Evolutionary conservation across 2,888 invertebrate species (phyloP).

Genomic region (Diarsia brunnea): DNA sequence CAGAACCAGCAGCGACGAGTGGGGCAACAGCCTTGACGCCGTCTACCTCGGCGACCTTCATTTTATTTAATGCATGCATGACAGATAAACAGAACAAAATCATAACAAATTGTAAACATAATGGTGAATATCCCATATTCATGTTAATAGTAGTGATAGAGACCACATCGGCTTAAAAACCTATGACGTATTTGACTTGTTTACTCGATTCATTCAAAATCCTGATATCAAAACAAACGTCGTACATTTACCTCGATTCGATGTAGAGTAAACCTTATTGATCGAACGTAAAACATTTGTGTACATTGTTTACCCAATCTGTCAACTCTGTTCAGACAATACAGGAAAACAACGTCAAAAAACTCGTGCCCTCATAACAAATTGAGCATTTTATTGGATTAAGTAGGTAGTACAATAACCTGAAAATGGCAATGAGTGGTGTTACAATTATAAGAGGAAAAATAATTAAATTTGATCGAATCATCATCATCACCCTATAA

Average conservation of each 20-base stretch:
- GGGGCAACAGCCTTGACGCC: no score
- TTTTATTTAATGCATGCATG: no score
- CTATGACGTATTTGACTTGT: no score
- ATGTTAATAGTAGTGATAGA: no score
- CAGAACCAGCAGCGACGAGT: no score
- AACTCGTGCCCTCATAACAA: conserved; percentile 19
- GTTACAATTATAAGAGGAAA: neutral
- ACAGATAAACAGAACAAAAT: no score
- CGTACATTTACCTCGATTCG: neutral
- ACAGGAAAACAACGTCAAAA: conserved; percentile 26
- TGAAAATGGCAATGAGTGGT: neutral
- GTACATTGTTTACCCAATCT: conserved; percentile 24
- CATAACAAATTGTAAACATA: no score
- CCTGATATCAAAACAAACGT: neutral
- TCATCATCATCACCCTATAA: no score
- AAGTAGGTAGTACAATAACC: neutral
- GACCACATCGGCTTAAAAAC: no score
- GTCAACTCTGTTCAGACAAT: conserved; percentile 17
- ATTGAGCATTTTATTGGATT: conserved; percentile 11
- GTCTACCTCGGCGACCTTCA: no score
- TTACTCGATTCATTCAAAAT: neutral
- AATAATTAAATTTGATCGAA: neutral
- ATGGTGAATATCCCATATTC: no score
- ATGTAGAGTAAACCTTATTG: neutral
- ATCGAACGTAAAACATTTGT: conserved; percentile 23